Evolutionary conservation across 2,888 invertebrate genomes (phyloP).

Genomic region (Anagyrus pseudococci): DNA sequence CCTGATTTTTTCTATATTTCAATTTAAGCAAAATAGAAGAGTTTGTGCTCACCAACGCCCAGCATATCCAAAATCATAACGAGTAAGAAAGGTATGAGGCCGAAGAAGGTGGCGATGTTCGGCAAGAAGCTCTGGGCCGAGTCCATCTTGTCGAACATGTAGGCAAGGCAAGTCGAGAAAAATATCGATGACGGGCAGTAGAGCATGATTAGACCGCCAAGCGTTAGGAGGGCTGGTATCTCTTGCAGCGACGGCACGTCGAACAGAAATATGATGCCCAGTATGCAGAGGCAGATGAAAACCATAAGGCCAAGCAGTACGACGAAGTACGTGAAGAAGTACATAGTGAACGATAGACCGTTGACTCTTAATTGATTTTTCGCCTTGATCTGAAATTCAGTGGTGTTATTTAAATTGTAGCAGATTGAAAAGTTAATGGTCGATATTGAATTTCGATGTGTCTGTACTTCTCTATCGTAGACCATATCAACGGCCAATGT

Average conservation of each 20-base stretch:
- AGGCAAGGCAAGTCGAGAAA: constrained; percentile 78
- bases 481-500: constrained; percentile 82
- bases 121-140: constrained; percentile 82
- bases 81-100: constrained; percentile 76
- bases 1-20: neutral
- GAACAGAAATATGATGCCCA: constrained; percentile 70
- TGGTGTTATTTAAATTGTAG: constrained; percentile 11
- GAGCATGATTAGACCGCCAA: constrained; percentile 71
- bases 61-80: constrained; percentile 77
- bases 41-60: constrained; percentile 67
- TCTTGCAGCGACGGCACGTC: constrained; percentile 75
- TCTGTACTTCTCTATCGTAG: constrained; percentile 78
- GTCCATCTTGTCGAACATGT: constrained; percentile 82
- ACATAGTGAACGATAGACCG: constrained; percentile 77
- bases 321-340: constrained; percentile 78
- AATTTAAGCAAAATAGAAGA: no score
- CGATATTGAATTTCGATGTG: neutral
- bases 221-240: constrained; percentile 72
- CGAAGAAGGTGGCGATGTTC: constrained; percentile 77
- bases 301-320: constrained; percentile 75
- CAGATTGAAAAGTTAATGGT: neutral
- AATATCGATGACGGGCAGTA: constrained; percentile 80
- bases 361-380: constrained; percentile 84
- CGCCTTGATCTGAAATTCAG: constrained; percentile 73
- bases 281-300: constrained; percentile 71